These are phyloP conservation scores for Papilio elwesi DNA, from an alignment of 2,888 invertebrate genomes.

Conservation along the genomic window DNA sequence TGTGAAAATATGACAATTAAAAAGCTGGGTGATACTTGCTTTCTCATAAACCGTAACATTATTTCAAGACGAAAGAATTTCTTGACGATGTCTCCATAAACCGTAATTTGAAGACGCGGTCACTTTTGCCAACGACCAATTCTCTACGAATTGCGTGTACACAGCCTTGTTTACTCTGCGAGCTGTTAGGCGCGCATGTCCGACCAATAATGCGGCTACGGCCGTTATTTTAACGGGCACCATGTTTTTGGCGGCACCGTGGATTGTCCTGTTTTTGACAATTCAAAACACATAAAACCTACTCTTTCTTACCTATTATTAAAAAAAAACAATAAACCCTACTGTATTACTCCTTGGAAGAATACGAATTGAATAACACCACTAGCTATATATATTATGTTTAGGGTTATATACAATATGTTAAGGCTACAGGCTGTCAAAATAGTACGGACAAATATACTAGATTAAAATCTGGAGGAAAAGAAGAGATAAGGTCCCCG, in stretches of 20 bases:
- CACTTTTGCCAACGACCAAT: not conserved
- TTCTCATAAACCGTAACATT: not conserved
- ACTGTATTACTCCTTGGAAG: too few relatives aligned
- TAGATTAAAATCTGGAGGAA: too few relatives aligned
- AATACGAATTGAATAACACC: too few relatives aligned
- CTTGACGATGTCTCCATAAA: not conserved
- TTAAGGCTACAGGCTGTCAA: too few relatives aligned
- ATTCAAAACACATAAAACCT: not conserved
- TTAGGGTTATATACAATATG: too few relatives aligned
- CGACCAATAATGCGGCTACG: conserved; percentile 35
- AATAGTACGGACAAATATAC: too few relatives aligned
- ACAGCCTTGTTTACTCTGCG: conserved; percentile 27
- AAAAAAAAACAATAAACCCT: too few relatives aligned
- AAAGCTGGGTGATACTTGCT: not conserved
- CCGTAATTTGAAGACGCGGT: conserved; percentile 3
- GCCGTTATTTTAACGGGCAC: conserved; percentile 31
- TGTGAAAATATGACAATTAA: not conserved
- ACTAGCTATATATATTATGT: too few relatives aligned
- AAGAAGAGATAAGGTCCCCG: too few relatives aligned
- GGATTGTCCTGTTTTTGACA: conserved; percentile 2
- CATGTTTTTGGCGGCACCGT: not conserved
- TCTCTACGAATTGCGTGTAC: conserved; percentile 23
- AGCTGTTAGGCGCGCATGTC: conserved; percentile 1
- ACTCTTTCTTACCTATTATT: not conserved
- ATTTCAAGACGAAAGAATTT: conserved; percentile 1